phyloP scores from a whole-genome alignment of 1,140 invertebrate genomes.

The Radopholus similis region DNA sequence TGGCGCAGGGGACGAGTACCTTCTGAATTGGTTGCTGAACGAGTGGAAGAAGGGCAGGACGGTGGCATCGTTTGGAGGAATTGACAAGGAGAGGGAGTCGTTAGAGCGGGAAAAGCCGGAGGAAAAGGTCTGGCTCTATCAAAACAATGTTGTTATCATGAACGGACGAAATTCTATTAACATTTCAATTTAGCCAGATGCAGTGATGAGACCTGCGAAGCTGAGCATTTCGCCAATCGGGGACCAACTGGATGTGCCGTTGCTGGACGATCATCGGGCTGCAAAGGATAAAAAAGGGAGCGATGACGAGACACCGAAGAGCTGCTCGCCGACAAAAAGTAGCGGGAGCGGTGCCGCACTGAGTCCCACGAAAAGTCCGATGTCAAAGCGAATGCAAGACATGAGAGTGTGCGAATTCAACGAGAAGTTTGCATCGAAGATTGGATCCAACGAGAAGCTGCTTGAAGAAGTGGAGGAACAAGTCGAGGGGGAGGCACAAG shows the following conservation, averaged over 20 bases:
- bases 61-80: too few species aligned
- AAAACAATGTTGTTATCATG: too few species aligned
- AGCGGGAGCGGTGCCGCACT: too few species aligned
- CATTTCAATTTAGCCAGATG: too few species aligned
- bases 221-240: not conserved
- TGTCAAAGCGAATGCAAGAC: slow-evolving; percentile 1
- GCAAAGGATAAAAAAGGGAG: not conserved
- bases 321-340: not conserved
- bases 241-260: slow-evolving; percentile 2
- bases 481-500: not conserved
- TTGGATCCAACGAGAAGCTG: not conserved
- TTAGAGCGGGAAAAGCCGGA: not conserved
- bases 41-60: slow-evolving; percentile 29
- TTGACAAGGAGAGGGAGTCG: not conserved
- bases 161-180: too few species aligned
- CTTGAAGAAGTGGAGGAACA: not conserved
- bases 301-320: not conserved
- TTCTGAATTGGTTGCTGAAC: slow-evolving; percentile 25
- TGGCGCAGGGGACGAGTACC: slow-evolving; percentile 14
- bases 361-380: too few species aligned
- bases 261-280: not conserved
- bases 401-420: slow-evolving; percentile 6
- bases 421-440: slow-evolving; percentile 10
- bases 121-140: not conserved
- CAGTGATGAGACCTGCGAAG: not conserved